Evolutionary conservation across 2,888 invertebrate genomes (phyloP).

Genomic region (Electrophaes corylata): DNA sequence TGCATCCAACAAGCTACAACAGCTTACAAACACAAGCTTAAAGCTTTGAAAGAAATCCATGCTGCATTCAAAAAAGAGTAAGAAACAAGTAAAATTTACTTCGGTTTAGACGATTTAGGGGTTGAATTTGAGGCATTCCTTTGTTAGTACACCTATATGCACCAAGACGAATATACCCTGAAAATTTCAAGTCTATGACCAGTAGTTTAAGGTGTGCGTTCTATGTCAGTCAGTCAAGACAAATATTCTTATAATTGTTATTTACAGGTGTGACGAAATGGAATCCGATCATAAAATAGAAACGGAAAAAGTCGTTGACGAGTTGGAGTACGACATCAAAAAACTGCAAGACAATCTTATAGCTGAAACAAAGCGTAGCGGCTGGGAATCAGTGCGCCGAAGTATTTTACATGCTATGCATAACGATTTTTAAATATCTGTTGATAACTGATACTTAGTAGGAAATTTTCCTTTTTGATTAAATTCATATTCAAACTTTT

Average conservation of each 20-base stretch:
- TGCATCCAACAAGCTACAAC: conserved; percentile 66
- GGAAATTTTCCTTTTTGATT: conserved; percentile 3
- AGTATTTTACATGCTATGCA: conserved; percentile 71
- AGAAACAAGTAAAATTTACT: conserved; percentile 10
- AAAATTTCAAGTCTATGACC: no score
- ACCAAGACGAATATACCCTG: no score
- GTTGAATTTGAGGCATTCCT: no score
- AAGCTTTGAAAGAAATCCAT: conserved; percentile 62
- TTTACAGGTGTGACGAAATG: conserved; percentile 64
- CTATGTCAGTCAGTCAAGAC: no score
- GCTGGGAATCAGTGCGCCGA: conserved; percentile 65
- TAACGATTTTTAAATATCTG: conserved; percentile 58
- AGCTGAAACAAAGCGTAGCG: conserved; percentile 66
- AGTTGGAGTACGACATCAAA: conserved; percentile 66
- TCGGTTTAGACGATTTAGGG: no score
- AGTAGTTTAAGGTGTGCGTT: no score
- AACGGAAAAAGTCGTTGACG: conserved; percentile 62
- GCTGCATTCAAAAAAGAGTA: conserved; percentile 65
- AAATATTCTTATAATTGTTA: not conserved
- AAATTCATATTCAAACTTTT: no score
- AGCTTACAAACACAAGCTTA: conserved; percentile 66
- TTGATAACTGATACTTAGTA: not conserved
- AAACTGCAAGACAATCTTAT: conserved; percentile 67
- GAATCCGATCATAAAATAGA: conserved; percentile 60
- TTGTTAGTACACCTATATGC: no score